Percentiles rank a stretch among this genome's conserved stretches.
Evolutionary conservation across 2,888 invertebrate genomes (phyloP).

Genomic region (Pheosia tremula): DNA sequence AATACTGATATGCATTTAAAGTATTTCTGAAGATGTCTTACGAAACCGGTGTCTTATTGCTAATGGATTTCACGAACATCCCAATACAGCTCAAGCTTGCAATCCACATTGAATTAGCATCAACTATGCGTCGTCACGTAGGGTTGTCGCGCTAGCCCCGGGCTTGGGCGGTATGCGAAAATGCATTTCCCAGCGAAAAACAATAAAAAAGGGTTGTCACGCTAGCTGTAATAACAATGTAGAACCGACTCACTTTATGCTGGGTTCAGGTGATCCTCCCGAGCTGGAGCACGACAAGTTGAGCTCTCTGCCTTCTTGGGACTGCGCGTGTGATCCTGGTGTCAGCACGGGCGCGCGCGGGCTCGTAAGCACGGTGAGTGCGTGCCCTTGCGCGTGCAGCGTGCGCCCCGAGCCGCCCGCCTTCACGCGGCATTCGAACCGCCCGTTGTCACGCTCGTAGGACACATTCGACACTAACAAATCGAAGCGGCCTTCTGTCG

Average conservation of each 20-base stretch:
- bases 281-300: conserved; percentile 92
- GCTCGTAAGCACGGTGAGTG: conserved; percentile 93
- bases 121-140: not conserved
- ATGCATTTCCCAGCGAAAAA: too few species aligned
- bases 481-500: conserved; percentile 94
- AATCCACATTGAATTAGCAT: not conserved
- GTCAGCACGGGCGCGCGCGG: conserved; percentile 92
- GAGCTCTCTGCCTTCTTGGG: conserved; percentile 91
- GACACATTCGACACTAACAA: conserved; percentile 94
- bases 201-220: too few species aligned
- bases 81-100: not conserved
- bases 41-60: too few species aligned
- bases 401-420: conserved; percentile 92
- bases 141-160: too few species aligned
- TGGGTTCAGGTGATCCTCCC: conserved; percentile 96
- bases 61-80: not conserved
- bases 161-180: too few species aligned
- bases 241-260: conserved; percentile 86
- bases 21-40: too few species aligned
- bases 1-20: too few species aligned
- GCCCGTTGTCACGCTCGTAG: conserved; percentile 95
- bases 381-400: conserved; percentile 92
- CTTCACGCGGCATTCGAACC: conserved; percentile 95
- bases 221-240: not conserved
- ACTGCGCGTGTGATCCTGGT: conserved; percentile 90